Evolutionary conservation across 2,113 vertebrate genomes (phyloP).

Genomic region (Eolophus roseicapilla): DNA sequence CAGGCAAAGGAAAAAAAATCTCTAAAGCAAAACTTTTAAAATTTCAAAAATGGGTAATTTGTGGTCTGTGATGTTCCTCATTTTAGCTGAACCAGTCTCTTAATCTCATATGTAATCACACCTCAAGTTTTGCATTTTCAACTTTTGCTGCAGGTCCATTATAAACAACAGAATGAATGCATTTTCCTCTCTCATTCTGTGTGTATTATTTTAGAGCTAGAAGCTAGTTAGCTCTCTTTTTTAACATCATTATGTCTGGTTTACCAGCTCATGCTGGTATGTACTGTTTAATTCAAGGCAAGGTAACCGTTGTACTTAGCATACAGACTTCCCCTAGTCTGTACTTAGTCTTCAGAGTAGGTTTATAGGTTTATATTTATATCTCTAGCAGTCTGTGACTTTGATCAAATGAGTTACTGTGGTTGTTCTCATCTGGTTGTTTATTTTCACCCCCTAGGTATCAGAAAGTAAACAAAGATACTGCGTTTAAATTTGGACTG

Average conservation of each 20-base stretch:
- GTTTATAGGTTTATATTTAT: not conserved
- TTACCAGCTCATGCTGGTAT: not conserved
- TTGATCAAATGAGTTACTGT: not conserved
- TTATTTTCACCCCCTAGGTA: not conserved
- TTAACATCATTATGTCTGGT: not conserved
- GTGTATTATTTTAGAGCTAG: not conserved
- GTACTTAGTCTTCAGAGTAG: not conserved
- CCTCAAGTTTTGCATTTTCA: not conserved
- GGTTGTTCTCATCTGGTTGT: not conserved
- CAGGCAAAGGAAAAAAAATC: fast-evolving
- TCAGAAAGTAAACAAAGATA: not conserved
- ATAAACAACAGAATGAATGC: not conserved
- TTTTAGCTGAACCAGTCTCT: not conserved
- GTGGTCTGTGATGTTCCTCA: not conserved
- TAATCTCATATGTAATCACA: not conserved
- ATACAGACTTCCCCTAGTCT: not conserved
- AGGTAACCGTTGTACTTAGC: not conserved
- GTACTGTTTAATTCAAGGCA: not conserved
- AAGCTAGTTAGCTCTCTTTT: not conserved
- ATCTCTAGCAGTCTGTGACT: not conserved
- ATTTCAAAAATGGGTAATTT: not conserved
- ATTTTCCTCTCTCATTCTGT: not conserved
- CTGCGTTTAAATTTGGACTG: not conserved
- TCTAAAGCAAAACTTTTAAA: not conserved
- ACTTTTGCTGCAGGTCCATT: not conserved